Evolutionary conservation across 2,888 invertebrate genomes (phyloP).

Genomic region (Clitarchus hookeri): DNA sequence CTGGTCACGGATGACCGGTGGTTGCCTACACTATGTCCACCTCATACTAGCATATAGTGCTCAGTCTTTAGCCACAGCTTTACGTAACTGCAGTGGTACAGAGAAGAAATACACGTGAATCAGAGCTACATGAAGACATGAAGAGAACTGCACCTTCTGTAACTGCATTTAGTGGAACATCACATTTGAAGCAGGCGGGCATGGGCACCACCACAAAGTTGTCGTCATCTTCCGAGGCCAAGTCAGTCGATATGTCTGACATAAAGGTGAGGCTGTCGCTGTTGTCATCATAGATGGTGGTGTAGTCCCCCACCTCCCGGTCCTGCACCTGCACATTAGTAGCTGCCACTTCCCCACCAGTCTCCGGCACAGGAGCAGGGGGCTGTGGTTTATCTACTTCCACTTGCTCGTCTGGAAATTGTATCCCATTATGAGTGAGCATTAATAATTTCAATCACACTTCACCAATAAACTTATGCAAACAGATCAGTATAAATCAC

Average conservation of each 20-base stretch:
- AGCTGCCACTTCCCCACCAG: neutral
- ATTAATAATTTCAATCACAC: no score
- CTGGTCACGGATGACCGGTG: no score
- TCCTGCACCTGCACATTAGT: neutral
- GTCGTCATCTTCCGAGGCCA: constrained; percentile 47
- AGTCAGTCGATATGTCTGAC: constrained; percentile 26
- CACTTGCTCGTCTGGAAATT: neutral
- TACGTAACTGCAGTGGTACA: no score
- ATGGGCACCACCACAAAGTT: constrained; percentile 51
- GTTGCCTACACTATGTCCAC: no score
- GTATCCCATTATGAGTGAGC: neutral
- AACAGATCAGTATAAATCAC: no score
- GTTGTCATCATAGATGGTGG: neutral
- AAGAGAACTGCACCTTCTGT: neutral
- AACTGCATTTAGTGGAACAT: constrained; percentile 26
- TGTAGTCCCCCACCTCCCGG: neutral
- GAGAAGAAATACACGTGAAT: no score
- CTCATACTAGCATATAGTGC: no score
- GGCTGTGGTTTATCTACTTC: neutral
- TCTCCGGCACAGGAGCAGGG: neutral
- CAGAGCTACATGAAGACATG: no score
- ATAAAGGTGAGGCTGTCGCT: constrained; percentile 2
- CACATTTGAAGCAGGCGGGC: constrained; percentile 43
- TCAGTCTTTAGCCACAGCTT: no score
- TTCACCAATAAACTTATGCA: no score